Evolutionary conservation across 2,888 invertebrate species (phyloP).

Genomic region (Ectropis crepuscularia): DNA sequence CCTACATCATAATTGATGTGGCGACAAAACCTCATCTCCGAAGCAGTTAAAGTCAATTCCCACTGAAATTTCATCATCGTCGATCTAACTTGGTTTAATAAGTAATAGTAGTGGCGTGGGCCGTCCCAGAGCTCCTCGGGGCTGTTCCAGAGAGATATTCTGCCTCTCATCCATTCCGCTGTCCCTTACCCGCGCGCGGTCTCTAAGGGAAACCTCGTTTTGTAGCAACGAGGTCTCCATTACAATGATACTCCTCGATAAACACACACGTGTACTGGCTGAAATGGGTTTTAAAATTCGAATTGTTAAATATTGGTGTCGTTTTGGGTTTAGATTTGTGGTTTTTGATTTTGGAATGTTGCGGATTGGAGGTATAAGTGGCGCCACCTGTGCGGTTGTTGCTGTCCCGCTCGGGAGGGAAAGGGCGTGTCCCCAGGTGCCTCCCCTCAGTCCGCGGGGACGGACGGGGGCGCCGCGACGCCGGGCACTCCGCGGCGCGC

Average conservation of each 20-base stretch:
- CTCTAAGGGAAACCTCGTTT: slow-evolving; percentile 70
- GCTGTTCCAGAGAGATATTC: slow-evolving; percentile 73
- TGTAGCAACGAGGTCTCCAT: slow-evolving; percentile 47
- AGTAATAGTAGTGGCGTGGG: slow-evolving; percentile 76
- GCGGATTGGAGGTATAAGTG: slow-evolving; percentile 55
- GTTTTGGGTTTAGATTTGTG: slow-evolving; percentile 17
- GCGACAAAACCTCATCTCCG: slow-evolving; percentile 74
- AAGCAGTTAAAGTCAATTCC: slow-evolving; percentile 81
- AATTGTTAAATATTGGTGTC: slow-evolving; percentile 30
- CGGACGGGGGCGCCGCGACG: slow-evolving; percentile 82
- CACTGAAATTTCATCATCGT: slow-evolving; percentile 84
- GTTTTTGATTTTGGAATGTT: slow-evolving; percentile 42
- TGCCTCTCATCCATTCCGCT: slow-evolving; percentile 70
- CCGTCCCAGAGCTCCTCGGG: slow-evolving; percentile 69
- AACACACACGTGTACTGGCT: slow-evolving; percentile 48
- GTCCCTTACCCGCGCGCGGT: slow-evolving; percentile 75
- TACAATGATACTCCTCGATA: slow-evolving; percentile 58
- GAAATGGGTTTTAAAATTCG: slow-evolving; percentile 39
- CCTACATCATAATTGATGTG: slow-evolving; percentile 69
- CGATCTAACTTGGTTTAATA: slow-evolving; percentile 81
- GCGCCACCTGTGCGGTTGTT: slow-evolving; percentile 74
- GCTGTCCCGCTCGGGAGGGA: slow-evolving; percentile 80
- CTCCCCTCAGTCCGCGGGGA: slow-evolving; percentile 83
- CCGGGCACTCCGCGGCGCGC: slow-evolving; percentile 80
- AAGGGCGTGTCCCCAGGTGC: slow-evolving; percentile 85